phyloP scores from a whole-genome alignment of 1,140 invertebrate genomes.

The Campoletis sonorensis region DNA sequence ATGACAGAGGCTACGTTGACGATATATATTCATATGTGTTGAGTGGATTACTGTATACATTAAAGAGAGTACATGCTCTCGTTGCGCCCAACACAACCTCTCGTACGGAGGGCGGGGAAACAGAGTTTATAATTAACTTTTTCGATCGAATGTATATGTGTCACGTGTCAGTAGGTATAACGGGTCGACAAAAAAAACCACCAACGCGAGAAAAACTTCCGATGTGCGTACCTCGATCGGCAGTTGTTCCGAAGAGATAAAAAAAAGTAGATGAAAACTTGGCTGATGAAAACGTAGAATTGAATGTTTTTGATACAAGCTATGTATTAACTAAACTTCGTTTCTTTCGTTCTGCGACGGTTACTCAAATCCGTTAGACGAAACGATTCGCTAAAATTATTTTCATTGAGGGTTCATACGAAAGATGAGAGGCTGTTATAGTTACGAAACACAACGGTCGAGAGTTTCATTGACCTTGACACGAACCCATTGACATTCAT shows the following conservation, averaged over 20 bases:
- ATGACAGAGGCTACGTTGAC: neutral
- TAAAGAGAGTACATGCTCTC: slow-evolving; percentile 11
- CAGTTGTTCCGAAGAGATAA: neutral
- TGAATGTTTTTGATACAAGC: no score
- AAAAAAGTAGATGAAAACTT: neutral
- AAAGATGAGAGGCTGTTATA: no score
- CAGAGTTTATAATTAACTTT: slow-evolving; percentile 40
- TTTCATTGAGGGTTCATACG: no score
- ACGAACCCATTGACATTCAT: no score
- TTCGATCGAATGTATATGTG: slow-evolving; percentile 22
- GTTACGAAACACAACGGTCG: no score
- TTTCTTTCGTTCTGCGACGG: no score
- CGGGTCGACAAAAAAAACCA: neutral
- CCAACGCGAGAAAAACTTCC: neutral
- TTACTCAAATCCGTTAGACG: no score
- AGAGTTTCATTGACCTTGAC: no score
- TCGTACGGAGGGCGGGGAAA: no score
- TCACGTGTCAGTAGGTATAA: neutral
- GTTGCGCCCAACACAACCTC: slow-evolving; percentile 24
- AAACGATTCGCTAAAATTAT: no score
- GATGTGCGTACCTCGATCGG: neutral
- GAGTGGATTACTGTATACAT: neutral
- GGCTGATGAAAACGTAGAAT: neutral
- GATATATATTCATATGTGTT: slow-evolving; percentile 23
- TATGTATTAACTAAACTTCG: no score